Evolutionary conservation across 92 coral and sea anemone genomes (phyloP).

Genomic region (Phymanthus crucifer): DNA sequence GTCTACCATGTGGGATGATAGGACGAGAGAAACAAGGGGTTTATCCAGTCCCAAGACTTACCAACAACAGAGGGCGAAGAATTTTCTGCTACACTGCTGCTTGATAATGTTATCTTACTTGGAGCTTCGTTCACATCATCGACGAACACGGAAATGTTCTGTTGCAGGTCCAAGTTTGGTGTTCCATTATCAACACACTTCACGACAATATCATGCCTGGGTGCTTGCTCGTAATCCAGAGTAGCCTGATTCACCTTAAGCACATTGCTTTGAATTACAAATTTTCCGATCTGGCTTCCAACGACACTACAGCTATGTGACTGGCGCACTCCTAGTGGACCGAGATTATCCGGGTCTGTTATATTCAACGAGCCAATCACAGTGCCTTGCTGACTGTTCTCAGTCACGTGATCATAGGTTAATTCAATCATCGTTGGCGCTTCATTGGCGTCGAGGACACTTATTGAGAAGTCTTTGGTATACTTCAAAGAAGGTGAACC

Average conservation of each 20-base stretch:
- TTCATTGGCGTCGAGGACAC: constrained; percentile 78
- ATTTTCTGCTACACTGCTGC: constrained; percentile 73
- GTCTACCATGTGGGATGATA: too few relatives aligned
- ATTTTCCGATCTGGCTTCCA: constrained; percentile 63
- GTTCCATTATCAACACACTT: constrained; percentile 72
- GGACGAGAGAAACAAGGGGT: background rate
- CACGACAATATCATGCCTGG: constrained; percentile 55
- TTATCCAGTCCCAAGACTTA: constrained; percentile 33
- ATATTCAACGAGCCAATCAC: constrained; percentile 75
- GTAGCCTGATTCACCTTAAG: constrained; percentile 54
- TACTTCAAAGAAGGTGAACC: constrained; percentile 57
- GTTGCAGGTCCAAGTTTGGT: constrained; percentile 52
- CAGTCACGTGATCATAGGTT: constrained; percentile 55
- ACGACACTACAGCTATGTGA: constrained; percentile 71
- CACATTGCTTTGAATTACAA: constrained; percentile 45
- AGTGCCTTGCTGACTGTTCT: constrained; percentile 81
- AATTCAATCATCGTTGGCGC: constrained; percentile 70
- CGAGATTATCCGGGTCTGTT: constrained; percentile 81
- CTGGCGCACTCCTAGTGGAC: constrained; percentile 69
- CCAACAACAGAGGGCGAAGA: constrained; percentile 66
- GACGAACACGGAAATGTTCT: constrained; percentile 33
- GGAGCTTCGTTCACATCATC: constrained; percentile 77
- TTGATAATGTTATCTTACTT: constrained; percentile 52
- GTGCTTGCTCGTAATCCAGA: constrained; percentile 66
- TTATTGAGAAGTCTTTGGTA: constrained; percentile 46